Base-by-base conservation (phyloP, 1,140 invertebrate species). In the Metaphire vulgaris region DNA sequence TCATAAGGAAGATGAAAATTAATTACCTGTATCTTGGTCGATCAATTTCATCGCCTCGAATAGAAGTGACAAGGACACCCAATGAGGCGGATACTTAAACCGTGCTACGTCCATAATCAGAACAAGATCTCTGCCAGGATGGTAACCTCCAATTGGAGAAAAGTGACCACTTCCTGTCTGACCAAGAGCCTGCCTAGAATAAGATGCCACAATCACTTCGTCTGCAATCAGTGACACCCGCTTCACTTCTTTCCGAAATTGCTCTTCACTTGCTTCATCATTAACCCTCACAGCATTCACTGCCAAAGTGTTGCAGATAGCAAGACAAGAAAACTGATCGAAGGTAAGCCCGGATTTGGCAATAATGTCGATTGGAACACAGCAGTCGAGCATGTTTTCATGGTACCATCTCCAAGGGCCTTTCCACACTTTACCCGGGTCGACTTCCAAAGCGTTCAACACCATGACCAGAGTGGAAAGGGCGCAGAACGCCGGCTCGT, bases 81-180 rank as follows among this genome's bases (percentile, higher is more conserved):
- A 87, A 76, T 87, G 85, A 68, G 86, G 85, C 16, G 85, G 86
- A 72, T 87, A 87, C 74, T 87, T 87, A 77, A 85, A 87, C 72
- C 86, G 75, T 2, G 86, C 86, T 1, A 83, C 83, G 78, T 87
- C 86, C 75, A 87, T 76, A 41, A 87, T 83, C 28, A 87, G 71
- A 1, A 85, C 83, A 64, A 85, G 71, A 72, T 87, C 85, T 41
- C 74, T 79, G 0, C 70, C 81, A 1, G 81, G 78, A 76, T 87
- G 83, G 74, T 85, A 87, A 0, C 84, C 86, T 28, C 81, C 82
- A 2, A 83, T 72, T 0, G 82, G 80, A 0, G 82, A 83, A 64
- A 86, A 87, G 72, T 87, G 86, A 0, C 86, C 85, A 73, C 81
- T 81, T 69, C 84, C 84, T 0, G 85, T 85, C 78, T 87, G 86